These are phyloP conservation scores for Prunella fulvescens DNA, from an alignment of 2,113 vertebrate genomes.

Conservation along the genomic window DNA sequence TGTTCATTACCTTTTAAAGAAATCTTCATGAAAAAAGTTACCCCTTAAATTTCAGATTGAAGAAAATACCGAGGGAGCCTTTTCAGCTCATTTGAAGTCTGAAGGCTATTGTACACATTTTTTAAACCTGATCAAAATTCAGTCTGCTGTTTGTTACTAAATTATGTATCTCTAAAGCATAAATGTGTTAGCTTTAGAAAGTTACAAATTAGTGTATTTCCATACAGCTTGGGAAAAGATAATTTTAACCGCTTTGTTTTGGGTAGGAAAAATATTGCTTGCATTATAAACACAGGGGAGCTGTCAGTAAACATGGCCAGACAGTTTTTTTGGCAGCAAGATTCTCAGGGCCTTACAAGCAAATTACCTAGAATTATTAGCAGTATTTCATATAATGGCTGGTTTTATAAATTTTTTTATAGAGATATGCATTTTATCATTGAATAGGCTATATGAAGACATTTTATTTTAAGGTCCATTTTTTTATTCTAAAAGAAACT, in stretches of 20 bases:
- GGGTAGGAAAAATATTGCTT: slow-evolving; percentile 68
- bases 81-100: slow-evolving; percentile 75
- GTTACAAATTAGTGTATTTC: slow-evolving; percentile 80
- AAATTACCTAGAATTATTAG: slow-evolving; percentile 50
- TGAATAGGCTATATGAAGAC: neutral
- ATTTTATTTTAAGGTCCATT: slow-evolving; percentile 34
- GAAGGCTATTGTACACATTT: slow-evolving; percentile 68
- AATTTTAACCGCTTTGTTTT: slow-evolving; percentile 73
- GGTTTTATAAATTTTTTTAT: neutral
- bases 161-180: slow-evolving; percentile 82
- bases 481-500: slow-evolving; percentile 46
- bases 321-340: slow-evolving; percentile 44
- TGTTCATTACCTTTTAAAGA: slow-evolving; percentile 58
- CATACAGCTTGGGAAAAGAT: slow-evolving; percentile 77
- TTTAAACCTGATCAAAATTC: slow-evolving; percentile 79
- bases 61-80: slow-evolving; percentile 59
- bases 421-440: neutral
- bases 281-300: slow-evolving; percentile 67
- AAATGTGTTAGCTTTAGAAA: slow-evolving; percentile 77
- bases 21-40: slow-evolving; percentile 53
- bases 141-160: slow-evolving; percentile 75
- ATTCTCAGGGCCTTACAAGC: slow-evolving; percentile 18
- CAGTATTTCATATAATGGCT: neutral
- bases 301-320: slow-evolving; percentile 49
- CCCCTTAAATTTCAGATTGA: slow-evolving; percentile 55